Percentiles rank a stretch among this genome's conserved stretches.
These are phyloP conservation scores for Megalopta genalis DNA, from an alignment of 1,140 invertebrate genomes.

Conservation along the genomic window DNA sequence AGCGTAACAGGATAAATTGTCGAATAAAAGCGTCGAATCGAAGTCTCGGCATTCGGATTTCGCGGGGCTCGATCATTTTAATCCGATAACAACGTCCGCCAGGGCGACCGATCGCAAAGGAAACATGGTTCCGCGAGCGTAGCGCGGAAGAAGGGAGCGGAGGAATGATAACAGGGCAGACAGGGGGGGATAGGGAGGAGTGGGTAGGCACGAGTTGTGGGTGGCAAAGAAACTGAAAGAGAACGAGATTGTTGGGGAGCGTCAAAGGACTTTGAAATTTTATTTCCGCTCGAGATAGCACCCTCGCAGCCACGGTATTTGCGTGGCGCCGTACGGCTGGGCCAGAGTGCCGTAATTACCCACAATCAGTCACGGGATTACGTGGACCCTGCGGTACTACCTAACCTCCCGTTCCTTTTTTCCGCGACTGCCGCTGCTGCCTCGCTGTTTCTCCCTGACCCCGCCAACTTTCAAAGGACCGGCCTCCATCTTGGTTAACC, in stretches of 20 bases:
- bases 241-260: slow-evolving; percentile 39
- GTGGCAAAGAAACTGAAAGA: slow-evolving; percentile 35
- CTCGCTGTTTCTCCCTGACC: not conserved
- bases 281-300: slow-evolving; percentile 60
- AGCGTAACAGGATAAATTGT: no score
- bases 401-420: slow-evolving; percentile 39
- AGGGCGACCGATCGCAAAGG: slow-evolving; percentile 5
- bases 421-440: slow-evolving; percentile 31
- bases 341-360: slow-evolving; percentile 60
- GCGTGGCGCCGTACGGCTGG: slow-evolving; percentile 47
- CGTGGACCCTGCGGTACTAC: slow-evolving; percentile 40
- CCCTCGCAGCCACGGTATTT: slow-evolving; percentile 48
- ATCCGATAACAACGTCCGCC: not conserved
- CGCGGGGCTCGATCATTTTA: not conserved
- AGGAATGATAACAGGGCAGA: slow-evolving; percentile 33
- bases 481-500: not conserved
- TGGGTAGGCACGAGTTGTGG: no score
- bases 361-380: slow-evolving; percentile 64
- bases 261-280: slow-evolving; percentile 60
- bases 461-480: not conserved
- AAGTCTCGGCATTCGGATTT: no score
- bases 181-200: no score
- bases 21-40: no score
- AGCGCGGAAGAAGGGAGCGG: not conserved
- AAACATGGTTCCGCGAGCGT: not conserved